A percentile compares a stretch with the other conserved stretches of the same genome.
Conservation (phyloP, 1,140 invertebrate genomes). For the Trinorchestia longiramus region DNA sequence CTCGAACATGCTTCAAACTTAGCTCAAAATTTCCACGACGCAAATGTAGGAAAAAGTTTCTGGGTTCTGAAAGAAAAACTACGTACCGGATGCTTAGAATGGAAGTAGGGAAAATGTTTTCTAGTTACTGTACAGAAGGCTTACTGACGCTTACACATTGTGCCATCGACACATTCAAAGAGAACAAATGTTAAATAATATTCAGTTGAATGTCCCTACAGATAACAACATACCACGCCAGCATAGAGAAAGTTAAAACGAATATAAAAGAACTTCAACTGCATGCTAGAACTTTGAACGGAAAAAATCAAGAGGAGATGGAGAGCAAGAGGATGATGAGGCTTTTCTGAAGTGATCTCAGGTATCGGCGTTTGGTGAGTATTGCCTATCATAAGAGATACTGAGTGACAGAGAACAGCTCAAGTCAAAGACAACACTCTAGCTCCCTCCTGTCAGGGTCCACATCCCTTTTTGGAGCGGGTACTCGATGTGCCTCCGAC, state of each 20-base stretch:
- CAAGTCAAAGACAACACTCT: slow-evolving; percentile 47
- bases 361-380: slow-evolving; percentile 11
- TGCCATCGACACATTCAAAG: not conserved
- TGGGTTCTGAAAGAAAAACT: not conserved
- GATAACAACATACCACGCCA: not conserved
- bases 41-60: not conserved
- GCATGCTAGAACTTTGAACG: not conserved
- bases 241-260: not conserved
- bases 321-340: slow-evolving; percentile 19
- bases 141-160: not conserved
- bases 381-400: slow-evolving; percentile 41
- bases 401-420: slow-evolving; percentile 41
- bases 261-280: not conserved
- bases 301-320: slow-evolving; percentile 20
- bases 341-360: slow-evolving; percentile 41
- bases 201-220: not conserved
- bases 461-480: not conserved
- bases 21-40: not conserved
- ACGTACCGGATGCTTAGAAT: not conserved
- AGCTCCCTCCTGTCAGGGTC: not conserved
- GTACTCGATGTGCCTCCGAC: not conserved
- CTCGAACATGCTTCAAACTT: no score
- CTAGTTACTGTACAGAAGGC: not conserved
- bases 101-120: not conserved
- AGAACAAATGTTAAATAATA: not conserved